Evolutionary conservation across 2,113 vertebrate genomes (phyloP).

Genomic region (Cavia porcellus): DNA sequence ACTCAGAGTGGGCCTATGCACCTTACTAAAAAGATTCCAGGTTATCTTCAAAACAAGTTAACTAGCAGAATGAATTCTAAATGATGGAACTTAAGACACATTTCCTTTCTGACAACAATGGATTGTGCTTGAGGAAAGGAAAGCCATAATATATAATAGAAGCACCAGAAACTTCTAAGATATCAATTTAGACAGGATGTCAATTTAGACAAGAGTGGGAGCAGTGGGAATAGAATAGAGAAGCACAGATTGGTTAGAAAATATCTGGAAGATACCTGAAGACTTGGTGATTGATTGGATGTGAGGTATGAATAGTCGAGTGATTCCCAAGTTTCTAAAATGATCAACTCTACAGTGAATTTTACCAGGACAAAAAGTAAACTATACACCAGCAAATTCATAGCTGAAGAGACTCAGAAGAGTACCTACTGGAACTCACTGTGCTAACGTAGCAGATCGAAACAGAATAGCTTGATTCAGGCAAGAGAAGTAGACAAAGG

Average conservation of each 20-base stretch:
- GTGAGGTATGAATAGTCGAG: not conserved
- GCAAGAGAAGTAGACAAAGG: not conserved
- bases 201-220: not conserved
- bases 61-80: not conserved
- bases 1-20: not conserved
- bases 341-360: not conserved
- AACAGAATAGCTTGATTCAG: not conserved
- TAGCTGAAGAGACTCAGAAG: not conserved
- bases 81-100: not conserved
- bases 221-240: not conserved
- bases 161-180: not conserved
- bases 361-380: conserved; percentile 21
- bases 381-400: not conserved
- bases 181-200: not conserved
- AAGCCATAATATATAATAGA: not conserved
- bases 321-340: not conserved
- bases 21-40: not conserved
- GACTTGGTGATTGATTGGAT: not conserved
- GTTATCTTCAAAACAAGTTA: conserved; percentile 44
- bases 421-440: not conserved
- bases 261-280: not conserved
- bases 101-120: not conserved
- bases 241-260: not conserved
- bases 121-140: not conserved
- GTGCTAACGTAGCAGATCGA: not conserved